phyloP scores from a whole-genome alignment of 2,113 vertebrate species.

The Harpagus bidentatus region DNA sequence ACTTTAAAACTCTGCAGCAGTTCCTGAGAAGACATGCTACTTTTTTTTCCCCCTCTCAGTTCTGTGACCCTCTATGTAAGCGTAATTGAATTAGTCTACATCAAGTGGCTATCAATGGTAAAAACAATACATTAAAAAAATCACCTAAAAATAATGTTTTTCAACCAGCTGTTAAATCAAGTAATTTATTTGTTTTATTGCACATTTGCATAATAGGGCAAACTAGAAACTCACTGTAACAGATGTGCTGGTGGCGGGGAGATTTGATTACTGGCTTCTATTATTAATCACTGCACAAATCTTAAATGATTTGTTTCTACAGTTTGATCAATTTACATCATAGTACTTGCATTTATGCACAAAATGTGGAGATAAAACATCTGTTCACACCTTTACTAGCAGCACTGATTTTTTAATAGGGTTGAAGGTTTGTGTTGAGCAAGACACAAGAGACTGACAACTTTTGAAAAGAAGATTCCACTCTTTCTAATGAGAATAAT shows the following conservation, averaged over 20 bases:
- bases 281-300: conserved; percentile 84
- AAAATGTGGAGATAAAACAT: conserved; percentile 76
- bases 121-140: conserved; percentile 74
- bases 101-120: conserved; percentile 54
- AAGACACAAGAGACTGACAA: conserved; percentile 44
- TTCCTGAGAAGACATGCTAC: background rate
- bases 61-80: background rate
- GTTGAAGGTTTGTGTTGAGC: conserved; percentile 57
- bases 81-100: conserved; percentile 66
- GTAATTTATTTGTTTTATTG: conserved; percentile 81
- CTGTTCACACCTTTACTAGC: conserved; percentile 72
- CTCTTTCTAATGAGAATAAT: conserved; percentile 8
- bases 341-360: conserved; percentile 70
- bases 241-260: conserved; percentile 78
- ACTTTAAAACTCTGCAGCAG: background rate
- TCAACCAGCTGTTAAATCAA: conserved; percentile 79
- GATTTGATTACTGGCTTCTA: conserved; percentile 80
- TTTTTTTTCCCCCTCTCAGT: background rate
- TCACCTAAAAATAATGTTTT: conserved; percentile 77
- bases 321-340: conserved; percentile 77
- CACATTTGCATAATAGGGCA: conserved; percentile 80
- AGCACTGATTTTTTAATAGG: conserved; percentile 58
- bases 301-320: conserved; percentile 83
- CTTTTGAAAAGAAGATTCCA: conserved; percentile 39
- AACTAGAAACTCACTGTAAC: conserved; percentile 75